Conservation (phyloP, 2,797 vertebrate genomes). For the Astyanax mexicanus region DNA sequence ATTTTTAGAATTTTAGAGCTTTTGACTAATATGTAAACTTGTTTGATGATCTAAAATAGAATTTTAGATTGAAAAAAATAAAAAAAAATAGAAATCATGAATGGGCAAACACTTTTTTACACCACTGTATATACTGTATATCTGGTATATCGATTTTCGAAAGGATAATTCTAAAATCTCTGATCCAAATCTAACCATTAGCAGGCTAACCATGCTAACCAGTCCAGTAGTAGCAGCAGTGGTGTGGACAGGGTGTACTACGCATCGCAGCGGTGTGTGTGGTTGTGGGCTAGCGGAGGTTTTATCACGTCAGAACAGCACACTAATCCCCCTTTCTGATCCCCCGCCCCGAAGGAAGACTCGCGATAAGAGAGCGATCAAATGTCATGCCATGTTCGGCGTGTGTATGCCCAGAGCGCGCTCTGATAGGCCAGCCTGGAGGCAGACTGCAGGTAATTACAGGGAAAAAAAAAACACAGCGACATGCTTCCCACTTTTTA, state of each 20-base stretch:
- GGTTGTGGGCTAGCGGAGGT: constrained; percentile 25
- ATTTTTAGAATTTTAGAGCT: no score
- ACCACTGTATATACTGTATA: no score
- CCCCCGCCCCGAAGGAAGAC: constrained; percentile 38
- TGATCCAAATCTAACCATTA: constrained; percentile 25
- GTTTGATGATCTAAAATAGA: no score
- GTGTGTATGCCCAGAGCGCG: neutral
- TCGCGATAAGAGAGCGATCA: constrained; percentile 50
- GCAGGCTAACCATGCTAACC: constrained; percentile 40
- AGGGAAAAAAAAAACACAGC: neutral
- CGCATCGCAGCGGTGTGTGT: neutral
- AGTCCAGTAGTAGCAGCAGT: constrained; percentile 24
- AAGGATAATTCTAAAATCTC: no score
- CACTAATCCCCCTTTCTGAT: constrained; percentile 46
- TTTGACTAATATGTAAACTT: no score
- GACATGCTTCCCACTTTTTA: constrained; percentile 8
- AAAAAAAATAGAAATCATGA: no score
- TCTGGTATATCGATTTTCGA: no score
- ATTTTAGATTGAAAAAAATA: no score
- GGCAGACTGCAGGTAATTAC: constrained; percentile 48
- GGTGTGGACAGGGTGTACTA: constrained; percentile 19
- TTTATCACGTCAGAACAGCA: constrained; percentile 52
- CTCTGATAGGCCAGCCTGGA: constrained; percentile 34
- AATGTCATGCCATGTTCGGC: constrained; percentile 35
- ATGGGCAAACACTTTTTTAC: no score